Percentiles rank a stretch among this genome's conserved stretches.
Evolutionary conservation across 1,140 invertebrate genomes (phyloP).

Genomic region (Apis laboriosa): DNA sequence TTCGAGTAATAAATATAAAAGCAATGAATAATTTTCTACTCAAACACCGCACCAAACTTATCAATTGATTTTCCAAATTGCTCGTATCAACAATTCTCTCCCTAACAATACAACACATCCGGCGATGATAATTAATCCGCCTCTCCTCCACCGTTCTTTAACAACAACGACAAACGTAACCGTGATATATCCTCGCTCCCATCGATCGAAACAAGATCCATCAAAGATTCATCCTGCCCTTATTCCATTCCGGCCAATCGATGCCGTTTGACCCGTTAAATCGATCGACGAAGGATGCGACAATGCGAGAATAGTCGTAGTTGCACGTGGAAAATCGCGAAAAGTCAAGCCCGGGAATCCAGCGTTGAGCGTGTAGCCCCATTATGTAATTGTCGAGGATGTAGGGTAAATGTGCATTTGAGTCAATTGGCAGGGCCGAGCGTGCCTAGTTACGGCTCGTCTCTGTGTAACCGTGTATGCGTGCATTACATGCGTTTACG

Average conservation of each 20-base stretch:
- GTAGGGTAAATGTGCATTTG: constrained; percentile 80
- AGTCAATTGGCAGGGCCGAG: constrained; percentile 75
- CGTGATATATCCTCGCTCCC: too few relatives aligned
- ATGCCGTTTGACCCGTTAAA: not conserved
- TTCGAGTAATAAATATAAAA: too few relatives aligned
- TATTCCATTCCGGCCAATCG: not conserved
- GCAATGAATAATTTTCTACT: too few relatives aligned
- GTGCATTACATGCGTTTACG: constrained; percentile 46
- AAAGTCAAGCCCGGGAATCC: constrained; percentile 45
- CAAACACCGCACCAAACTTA: too few relatives aligned
- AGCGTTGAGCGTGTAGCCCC: constrained; percentile 42
- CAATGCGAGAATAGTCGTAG: not conserved
- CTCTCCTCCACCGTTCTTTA: too few relatives aligned
- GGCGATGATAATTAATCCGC: too few relatives aligned
- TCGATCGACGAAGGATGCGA: not conserved
- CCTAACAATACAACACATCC: too few relatives aligned
- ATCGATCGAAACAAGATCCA: not conserved
- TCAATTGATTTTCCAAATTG: too few relatives aligned
- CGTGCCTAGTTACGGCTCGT: constrained; percentile 55
- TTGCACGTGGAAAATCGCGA: constrained; percentile 24
- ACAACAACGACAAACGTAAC: too few relatives aligned
- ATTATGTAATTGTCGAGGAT: constrained; percentile 78
- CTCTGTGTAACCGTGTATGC: not conserved
- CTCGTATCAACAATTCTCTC: too few relatives aligned
- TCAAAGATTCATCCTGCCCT: not conserved